phyloP scores from a whole-genome alignment of 2,888 invertebrate genomes.

The Trachelus tabidus region DNA sequence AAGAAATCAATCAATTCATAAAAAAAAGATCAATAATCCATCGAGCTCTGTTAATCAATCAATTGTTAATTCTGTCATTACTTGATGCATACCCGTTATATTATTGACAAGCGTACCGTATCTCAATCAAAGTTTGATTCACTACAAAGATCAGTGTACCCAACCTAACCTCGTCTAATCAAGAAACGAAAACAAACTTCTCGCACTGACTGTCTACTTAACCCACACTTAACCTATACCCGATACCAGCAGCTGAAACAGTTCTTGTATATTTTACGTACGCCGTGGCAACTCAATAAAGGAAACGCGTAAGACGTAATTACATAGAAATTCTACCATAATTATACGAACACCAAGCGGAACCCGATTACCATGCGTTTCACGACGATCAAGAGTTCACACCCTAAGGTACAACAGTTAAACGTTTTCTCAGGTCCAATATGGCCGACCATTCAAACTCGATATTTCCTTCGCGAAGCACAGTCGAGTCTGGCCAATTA shows the following conservation, averaged over 20 bases:
- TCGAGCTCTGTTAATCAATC: not conserved
- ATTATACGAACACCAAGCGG: not conserved
- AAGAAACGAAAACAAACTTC: not conserved
- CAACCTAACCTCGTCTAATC: not conserved
- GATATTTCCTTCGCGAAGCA: not conserved
- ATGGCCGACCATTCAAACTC: not conserved
- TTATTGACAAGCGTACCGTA: not conserved
- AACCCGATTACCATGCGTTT: not conserved
- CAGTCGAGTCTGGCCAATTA: slow-evolving; percentile 12
- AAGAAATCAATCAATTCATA: not conserved
- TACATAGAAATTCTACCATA: not conserved
- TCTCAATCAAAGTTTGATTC: not conserved
- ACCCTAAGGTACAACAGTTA: not conserved
- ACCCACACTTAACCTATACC: not conserved
- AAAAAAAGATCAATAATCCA: not conserved
- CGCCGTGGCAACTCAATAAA: not conserved
- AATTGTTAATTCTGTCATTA: not conserved
- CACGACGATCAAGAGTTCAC: not conserved
- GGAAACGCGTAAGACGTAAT: not conserved
- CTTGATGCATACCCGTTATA: not conserved
- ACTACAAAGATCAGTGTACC: not conserved
- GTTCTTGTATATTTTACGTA: not conserved
- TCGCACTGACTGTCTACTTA: not conserved
- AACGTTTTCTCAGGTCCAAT: not conserved
- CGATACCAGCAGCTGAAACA: not conserved